These are phyloP conservation scores for Elaphurus davidianus DNA, from an alignment of 2,113 vertebrate species.

Conservation along the genomic window DNA sequence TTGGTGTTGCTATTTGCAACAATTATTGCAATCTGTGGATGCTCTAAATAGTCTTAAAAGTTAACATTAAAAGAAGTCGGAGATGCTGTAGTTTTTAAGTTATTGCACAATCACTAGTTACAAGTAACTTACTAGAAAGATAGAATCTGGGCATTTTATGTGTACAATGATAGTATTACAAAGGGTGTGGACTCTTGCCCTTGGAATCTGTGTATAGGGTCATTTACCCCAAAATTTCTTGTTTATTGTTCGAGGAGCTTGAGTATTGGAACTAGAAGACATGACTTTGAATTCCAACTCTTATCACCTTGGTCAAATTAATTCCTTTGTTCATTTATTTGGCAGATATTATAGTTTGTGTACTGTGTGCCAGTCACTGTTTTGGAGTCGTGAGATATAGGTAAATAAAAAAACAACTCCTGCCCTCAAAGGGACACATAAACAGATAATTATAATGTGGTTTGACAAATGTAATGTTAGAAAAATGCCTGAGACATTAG, in stretches of 20 bases:
- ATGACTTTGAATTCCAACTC: conserved; percentile 17
- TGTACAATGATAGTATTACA: neutral
- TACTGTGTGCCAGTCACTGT: conserved; percentile 21
- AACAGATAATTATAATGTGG: neutral
- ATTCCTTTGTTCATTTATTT: conserved; percentile 17
- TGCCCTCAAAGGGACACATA: neutral
- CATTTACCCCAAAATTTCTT: conserved; percentile 72
- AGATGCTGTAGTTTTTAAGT: neutral
- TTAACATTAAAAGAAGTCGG: conserved; percentile 11
- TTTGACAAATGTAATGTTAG: neutral
- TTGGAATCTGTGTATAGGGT: conserved; percentile 47
- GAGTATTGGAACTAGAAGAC: neutral
- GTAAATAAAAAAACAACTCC: neutral
- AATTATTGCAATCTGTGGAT: neutral
- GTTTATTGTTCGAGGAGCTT: conserved; percentile 25
- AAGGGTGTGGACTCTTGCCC: conserved; percentile 29
- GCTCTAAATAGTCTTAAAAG: neutral
- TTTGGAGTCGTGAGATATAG: neutral
- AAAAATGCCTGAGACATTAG: neutral
- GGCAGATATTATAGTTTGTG: neutral
- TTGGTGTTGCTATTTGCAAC: neutral
- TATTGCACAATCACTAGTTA: neutral
- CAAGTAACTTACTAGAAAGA: conserved; percentile 13
- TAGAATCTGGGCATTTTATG: neutral
- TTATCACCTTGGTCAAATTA: neutral